phyloP scores from a whole-genome alignment of 2,888 invertebrate species.

The Hypselothyrea guttata region DNA sequence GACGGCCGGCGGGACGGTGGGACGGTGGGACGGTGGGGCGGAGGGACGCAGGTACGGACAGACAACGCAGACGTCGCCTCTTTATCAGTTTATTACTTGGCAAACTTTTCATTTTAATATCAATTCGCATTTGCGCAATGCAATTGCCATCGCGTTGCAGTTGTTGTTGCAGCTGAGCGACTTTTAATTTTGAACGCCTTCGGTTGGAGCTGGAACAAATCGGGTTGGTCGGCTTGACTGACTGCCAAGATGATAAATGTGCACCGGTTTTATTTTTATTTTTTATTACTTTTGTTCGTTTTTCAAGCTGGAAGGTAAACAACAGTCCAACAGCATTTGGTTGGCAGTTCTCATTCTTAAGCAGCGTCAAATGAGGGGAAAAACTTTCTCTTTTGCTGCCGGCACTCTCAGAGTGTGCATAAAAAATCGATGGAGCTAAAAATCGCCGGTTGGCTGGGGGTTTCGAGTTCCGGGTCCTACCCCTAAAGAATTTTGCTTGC shows the following conservation, averaged over 20 bases:
- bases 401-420: background rate
- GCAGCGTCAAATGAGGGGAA: background rate
- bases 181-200: constrained; percentile 81
- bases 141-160: constrained; percentile 47
- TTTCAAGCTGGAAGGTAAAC: no score
- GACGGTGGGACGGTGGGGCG: no score
- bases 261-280: constrained; percentile 56
- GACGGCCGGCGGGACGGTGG: no score
- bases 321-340: no score
- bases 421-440: constrained; percentile 75
- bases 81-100: constrained; percentile 78
- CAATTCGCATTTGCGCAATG: constrained; percentile 71
- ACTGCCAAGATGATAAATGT: constrained; percentile 67
- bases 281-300: no score
- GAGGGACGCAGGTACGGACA: no score
- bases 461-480: constrained; percentile 4
- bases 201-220: constrained; percentile 60
- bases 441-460: constrained; percentile 51
- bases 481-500: constrained; percentile 40
- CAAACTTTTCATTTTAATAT: constrained; percentile 78
- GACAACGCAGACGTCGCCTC: constrained; percentile 75
- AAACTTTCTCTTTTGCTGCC: background rate
- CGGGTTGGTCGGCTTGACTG: constrained; percentile 66
- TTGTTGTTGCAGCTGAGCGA: constrained; percentile 60
- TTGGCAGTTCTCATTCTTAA: no score